Percentiles rank a stretch among this genome's conserved stretches.
Conservation (phyloP, 2,797 vertebrate species). For the Myiotriccus ornatus region DNA sequence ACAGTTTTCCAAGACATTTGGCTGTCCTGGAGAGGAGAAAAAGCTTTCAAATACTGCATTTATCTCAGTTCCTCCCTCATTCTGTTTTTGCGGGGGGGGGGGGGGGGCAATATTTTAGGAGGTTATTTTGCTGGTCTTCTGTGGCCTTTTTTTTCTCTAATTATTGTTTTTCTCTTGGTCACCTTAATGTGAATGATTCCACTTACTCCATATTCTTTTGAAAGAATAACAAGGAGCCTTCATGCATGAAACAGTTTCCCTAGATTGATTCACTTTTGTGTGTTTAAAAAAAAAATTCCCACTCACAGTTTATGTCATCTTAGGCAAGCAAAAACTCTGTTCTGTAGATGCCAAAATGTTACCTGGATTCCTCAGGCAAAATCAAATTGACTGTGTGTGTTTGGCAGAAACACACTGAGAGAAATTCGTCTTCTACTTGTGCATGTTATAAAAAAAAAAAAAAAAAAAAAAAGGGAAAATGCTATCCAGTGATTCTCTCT, state of each 20-base stretch:
- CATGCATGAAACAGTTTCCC: neutral
- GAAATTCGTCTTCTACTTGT: neutral
- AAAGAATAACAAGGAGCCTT: neutral
- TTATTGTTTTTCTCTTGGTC: neutral
- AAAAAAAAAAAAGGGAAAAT: neutral
- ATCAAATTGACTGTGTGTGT: neutral
- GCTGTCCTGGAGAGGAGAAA: neutral
- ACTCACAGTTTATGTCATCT: neutral
- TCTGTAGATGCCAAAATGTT: neutral
- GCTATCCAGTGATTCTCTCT: neutral
- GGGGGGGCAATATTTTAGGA: neutral
- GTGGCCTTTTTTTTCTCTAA: neutral
- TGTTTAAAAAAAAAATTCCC: neutral
- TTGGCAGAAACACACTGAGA: neutral
- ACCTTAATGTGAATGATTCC: neutral
- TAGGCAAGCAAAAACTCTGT: neutral
- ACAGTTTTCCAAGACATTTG: neutral
- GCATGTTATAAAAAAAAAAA: rapidly evolving
- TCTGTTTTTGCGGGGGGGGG: neutral
- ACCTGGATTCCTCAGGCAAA: neutral
- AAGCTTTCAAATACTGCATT: neutral
- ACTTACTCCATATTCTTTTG: neutral
- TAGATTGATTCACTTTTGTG: neutral
- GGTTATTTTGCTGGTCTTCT: neutral
- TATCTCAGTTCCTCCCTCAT: neutral